These are phyloP conservation scores for Anabas testudineus DNA, from an alignment of 2,797 vertebrate species.

Conservation along the genomic window DNA sequence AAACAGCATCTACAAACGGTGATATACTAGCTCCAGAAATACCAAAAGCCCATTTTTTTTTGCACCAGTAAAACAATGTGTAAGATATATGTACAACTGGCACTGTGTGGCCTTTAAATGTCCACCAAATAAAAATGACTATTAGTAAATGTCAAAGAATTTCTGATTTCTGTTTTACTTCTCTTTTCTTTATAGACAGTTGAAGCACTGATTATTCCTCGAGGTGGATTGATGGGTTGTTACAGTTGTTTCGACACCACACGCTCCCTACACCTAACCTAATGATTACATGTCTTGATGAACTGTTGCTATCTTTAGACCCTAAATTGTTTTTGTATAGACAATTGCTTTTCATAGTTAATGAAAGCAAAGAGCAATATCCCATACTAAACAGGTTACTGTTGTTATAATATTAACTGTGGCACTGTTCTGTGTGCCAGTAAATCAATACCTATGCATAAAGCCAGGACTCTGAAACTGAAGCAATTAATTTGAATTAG, in stretches of 20 bases:
- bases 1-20: no score
- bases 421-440: conserved; percentile 2
- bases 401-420: not conserved
- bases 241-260: no score
- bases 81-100: no score
- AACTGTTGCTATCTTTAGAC: not conserved
- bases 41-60: no score
- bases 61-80: no score
- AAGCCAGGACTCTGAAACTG: not conserved
- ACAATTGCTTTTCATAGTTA: conserved; percentile 3
- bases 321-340: not conserved
- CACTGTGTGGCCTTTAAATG: no score
- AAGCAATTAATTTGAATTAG: conserved; percentile 4
- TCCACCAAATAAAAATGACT: no score
- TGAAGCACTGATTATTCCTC: not conserved
- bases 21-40: no score
- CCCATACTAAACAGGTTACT: not conserved
- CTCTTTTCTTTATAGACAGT: no score
- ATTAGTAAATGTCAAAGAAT: no score
- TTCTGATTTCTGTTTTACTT: no score
- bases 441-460: not conserved
- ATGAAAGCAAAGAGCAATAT: not conserved
- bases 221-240: no score
- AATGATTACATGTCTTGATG: not conserved
- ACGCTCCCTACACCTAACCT: not conserved